phyloP scores from a whole-genome alignment of 1,140 invertebrate genomes.

The Pararge aegeria region DNA sequence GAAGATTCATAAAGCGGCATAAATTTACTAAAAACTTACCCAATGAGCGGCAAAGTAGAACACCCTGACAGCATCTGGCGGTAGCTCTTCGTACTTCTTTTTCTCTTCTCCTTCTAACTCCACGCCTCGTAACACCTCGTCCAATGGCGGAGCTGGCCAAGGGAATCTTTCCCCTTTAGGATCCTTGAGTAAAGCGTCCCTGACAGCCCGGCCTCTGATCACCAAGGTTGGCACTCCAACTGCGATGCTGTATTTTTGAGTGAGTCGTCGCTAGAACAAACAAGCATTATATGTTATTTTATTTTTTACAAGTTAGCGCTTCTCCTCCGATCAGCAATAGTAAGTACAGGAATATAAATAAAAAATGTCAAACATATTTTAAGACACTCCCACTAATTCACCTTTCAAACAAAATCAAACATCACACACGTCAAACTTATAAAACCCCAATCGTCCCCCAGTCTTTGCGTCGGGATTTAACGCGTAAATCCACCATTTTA shows the following conservation, averaged over 20 bases:
- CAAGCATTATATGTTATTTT: neutral
- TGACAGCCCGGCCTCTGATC: slow-evolving; percentile 85
- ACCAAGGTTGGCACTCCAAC: slow-evolving; percentile 88
- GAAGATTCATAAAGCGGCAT: too few species aligned
- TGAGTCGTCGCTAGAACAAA: slow-evolving; percentile 83
- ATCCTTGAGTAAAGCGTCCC: slow-evolving; percentile 84
- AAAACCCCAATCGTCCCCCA: too few species aligned
- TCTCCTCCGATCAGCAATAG: too few species aligned
- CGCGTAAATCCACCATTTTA: too few species aligned
- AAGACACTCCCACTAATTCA: too few species aligned
- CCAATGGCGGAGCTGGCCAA: slow-evolving; percentile 84
- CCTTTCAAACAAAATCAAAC: too few species aligned
- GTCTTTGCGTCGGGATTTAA: too few species aligned
- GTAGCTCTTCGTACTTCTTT: slow-evolving; percentile 80
- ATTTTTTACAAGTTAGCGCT: neutral
- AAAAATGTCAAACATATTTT: too few species aligned
- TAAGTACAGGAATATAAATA: too few species aligned
- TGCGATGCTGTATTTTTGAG: slow-evolving; percentile 86
- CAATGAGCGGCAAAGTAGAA: slow-evolving; percentile 92
- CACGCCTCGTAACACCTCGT: slow-evolving; percentile 81
- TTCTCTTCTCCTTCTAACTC: slow-evolving; percentile 80
- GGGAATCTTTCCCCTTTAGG: slow-evolving; percentile 84
- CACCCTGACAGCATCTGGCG: slow-evolving; percentile 83
- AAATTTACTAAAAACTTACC: too few species aligned
- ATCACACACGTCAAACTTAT: too few species aligned